These are phyloP conservation scores for Protosalanx chinensis DNA, from an alignment of 2,797 vertebrate genomes.

Conservation along the genomic window DNA sequence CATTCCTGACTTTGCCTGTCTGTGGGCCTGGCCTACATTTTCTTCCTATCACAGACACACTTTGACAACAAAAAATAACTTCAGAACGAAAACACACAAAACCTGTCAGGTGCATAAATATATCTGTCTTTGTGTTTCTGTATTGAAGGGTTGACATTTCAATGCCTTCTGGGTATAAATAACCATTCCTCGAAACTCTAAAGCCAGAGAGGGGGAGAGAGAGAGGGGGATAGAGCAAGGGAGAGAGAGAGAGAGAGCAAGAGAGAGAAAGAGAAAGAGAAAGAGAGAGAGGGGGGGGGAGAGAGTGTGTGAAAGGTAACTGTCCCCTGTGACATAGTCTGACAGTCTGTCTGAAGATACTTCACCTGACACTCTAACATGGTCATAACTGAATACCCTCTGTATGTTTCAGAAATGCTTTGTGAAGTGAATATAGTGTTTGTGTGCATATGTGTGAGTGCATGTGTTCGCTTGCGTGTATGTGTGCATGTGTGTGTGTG, in stretches of 20 bases:
- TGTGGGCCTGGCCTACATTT: conserved; percentile 15
- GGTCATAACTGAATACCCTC: conserved; percentile 8
- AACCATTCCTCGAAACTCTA: conserved; percentile 37
- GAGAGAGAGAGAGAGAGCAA: conserved; percentile 25
- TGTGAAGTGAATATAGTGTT: background rate
- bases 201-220: conserved; percentile 46
- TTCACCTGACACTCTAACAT: conserved; percentile 15
- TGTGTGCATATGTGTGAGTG: no score
- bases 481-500: background rate
- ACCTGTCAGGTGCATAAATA: conserved; percentile 68
- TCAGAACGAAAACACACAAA: conserved; percentile 55
- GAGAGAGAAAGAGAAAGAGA: conserved; percentile 31
- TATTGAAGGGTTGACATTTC: conserved; percentile 58
- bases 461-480: no score
- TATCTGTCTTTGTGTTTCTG: conserved; percentile 60
- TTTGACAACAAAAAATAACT: conserved; percentile 65
- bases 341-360: conserved; percentile 30
- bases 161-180: conserved; percentile 60
- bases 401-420: no score
- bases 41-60: conserved; percentile 37
- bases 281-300: conserved; percentile 1
- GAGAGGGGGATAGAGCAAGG: conserved; percentile 2
- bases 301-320: background rate
- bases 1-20: conserved; percentile 3
- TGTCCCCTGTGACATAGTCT: conserved; percentile 18